Evolutionary conservation across 2,113 vertebrate species (phyloP), one percentile per base, ranked within the genome.

Genomic region (Pitta sordida): DNA sequence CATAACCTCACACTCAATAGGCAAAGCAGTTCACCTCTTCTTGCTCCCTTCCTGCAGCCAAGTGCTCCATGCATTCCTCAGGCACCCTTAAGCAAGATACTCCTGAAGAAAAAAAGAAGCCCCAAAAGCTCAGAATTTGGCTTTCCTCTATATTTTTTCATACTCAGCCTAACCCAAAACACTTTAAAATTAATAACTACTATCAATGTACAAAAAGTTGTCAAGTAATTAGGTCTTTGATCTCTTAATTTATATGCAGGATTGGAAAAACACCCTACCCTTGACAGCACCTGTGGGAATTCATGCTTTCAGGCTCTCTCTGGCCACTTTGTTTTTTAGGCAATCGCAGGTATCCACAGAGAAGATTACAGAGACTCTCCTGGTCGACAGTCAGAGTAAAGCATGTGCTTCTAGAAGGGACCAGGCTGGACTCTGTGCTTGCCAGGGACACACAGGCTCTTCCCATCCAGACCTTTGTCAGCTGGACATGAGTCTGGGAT

Each of bases 11-110:
- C 23, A 69, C 51, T 91, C 0, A 0, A 41, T 46, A 58, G 39
- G 37, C 73, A 89, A 70, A 84, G 29, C 49, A 36, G 82, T 77
- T 95, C 71, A 56, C 68, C 30, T 83, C 79, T 80, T 87, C 52
- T 67, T 86, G 65, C 36, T 41, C 30, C 6, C 48, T 62, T 76
- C 7, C 9, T 22, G 58, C 27, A 78, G 23, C 20, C 1, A 5
- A 75, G 36, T 30, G 11, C 71, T 91, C 9, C 46, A 65, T 43
- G 23, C 27, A 26, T 62, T 83, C 69, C 48, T 67, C 51, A n/a
- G 23, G 48, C 13, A 6, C 43, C n/a, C 49, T 90, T 92, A 26
- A 83, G 19, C 32, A 60, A 17, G n/a, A 26, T 24, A 59, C 6
- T 29, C n/a, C 39, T 62, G 18, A 29, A 71, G 32, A 48, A 56